Conservation (phyloP, 2,888 invertebrate genomes). For the Sabellastarte sp. region DNA sequence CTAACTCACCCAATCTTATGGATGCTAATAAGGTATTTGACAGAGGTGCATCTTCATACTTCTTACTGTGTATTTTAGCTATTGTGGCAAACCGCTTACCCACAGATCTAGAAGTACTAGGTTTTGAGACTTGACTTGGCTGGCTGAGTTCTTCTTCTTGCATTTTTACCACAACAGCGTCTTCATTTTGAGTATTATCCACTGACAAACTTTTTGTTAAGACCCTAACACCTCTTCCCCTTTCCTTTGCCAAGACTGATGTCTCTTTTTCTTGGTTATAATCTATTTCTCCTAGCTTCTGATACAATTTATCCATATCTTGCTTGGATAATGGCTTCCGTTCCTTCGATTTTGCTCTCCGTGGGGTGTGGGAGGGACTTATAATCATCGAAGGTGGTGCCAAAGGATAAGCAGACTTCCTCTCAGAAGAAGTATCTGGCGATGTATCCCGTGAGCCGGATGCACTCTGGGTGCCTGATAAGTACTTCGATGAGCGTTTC, state of each 20-base stretch:
- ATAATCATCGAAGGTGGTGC: constrained; percentile 52
- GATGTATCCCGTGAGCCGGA: constrained; percentile 36
- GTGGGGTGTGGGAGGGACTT: constrained; percentile 37
- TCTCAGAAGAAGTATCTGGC: constrained; percentile 24
- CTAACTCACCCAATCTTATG: constrained; percentile 14
- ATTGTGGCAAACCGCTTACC: background rate
- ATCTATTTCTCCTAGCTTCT: constrained; percentile 28
- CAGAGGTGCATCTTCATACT: constrained; percentile 19
- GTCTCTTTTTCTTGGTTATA: background rate
- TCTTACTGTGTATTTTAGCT: background rate
- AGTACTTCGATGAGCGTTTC: constrained; percentile 30
- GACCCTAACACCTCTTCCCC: constrained; percentile 13
- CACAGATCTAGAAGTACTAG: background rate
- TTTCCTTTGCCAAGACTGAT: constrained; percentile 9
- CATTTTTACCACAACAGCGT: background rate
- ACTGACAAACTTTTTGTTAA: constrained; percentile 22
- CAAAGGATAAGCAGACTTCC: constrained; percentile 2
- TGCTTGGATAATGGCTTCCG: constrained; percentile 3
- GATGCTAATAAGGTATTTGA: constrained; percentile 24
- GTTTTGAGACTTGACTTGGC: too few relatives aligned
- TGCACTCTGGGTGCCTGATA: constrained; percentile 41
- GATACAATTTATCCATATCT: constrained; percentile 25
- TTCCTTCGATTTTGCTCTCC: constrained; percentile 22
- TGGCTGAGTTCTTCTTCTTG: background rate
- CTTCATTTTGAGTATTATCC: constrained; percentile 8